Evolutionary conservation across 2,888 invertebrate species (phyloP), one percentile per base, ranked within the genome.

Genomic region (Stomorhina lunata): DNA sequence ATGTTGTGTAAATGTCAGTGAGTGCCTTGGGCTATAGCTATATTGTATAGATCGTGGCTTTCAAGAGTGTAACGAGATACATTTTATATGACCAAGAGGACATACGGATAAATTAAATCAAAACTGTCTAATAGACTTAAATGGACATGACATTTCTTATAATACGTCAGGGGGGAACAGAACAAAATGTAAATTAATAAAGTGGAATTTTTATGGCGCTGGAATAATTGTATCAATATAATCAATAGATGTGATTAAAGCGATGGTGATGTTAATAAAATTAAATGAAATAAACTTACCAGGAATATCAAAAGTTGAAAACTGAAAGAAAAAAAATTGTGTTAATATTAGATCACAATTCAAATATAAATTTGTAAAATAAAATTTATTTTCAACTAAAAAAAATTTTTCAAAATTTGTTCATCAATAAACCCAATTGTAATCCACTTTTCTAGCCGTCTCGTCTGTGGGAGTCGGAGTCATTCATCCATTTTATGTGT

Each of bases 1-100:
- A 59, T 66, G 53, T 71, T 79, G 59, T 75, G 71, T 78, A 82
- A 71, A 32, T 75, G 82, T 82, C 75, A 72, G 32, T 55, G 29
- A n/a, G n/a, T n/a, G n/a, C n/a, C 20, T 63, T 25, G 29, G 15
- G 48, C 59, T 59, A 61, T n/a, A n/a, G n/a, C n/a, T n/a, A n/a
- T n/a, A n/a, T n/a, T n/a, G 48, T 20, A 55, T 17, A 57, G 43
- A 25, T 17, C 43, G 50, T 40, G n/a, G n/a, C 10, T 29, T 50
- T 22, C 57, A 32, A 20, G 27, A 17, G 2, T 4, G n/a, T 6
- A 27, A 50, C n/a, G 15, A 15, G 22, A 10, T 48, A 10, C 10
- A 43, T 22, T n/a, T n/a, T n/a, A 65, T 29, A 66, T 59, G 48
- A 66, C 50, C 4, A 72, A 40, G 0, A 65, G 50, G 37, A 57